Conservation (phyloP, 2,797 vertebrate species). For the Carapus acus region DNA sequence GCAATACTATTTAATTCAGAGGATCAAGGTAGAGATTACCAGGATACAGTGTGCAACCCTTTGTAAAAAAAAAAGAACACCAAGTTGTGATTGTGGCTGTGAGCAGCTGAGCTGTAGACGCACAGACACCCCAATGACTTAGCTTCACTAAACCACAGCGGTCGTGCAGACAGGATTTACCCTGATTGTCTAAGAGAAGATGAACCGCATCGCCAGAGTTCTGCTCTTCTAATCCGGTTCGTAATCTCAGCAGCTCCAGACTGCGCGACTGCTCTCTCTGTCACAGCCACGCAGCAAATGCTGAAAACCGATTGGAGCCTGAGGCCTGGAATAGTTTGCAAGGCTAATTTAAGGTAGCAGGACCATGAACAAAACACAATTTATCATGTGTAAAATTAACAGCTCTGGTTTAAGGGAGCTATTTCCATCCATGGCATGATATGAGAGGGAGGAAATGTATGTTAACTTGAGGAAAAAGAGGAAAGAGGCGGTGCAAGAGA, state of each 20-base stretch:
- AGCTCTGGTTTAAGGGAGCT: neutral
- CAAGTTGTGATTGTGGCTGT: neutral
- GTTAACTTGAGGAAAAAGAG: no score
- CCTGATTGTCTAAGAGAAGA: constrained; percentile 2
- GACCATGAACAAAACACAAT: neutral
- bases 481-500: no score
- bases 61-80: no score
- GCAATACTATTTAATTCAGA: no score
- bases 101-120: neutral
- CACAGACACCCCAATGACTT: neutral
- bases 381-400: neutral
- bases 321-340: neutral
- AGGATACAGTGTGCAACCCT: no score
- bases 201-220: constrained; percentile 16
- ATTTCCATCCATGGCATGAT: neutral
- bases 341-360: neutral
- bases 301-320: neutral
- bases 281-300: neutral
- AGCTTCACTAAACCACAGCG: constrained; percentile 6
- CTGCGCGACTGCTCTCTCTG: neutral
- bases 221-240: constrained; percentile 15
- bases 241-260: constrained; percentile 4
- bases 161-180: constrained; percentile 5
- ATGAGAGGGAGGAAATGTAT: neutral
- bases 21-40: no score